Evolutionary conservation across 2,888 invertebrate species (phyloP).

Genomic region (Hipparchia sbordonii): DNA sequence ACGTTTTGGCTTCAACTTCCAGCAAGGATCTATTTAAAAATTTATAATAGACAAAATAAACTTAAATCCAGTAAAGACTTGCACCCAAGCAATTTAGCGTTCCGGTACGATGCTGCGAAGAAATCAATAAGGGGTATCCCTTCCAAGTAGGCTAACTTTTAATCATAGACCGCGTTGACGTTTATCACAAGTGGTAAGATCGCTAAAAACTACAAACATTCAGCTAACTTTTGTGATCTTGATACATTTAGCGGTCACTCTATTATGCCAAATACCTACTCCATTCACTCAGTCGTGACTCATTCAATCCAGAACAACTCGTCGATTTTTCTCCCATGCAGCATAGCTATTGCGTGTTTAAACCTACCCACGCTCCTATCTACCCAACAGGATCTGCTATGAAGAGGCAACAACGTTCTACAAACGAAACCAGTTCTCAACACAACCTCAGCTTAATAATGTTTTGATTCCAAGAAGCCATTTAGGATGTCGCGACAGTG

Average conservation of each 20-base stretch:
- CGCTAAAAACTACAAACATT: too few species aligned
- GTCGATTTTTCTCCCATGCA: conserved; percentile 17
- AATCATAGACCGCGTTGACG: too few species aligned
- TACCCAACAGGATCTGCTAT: conserved; percentile 32
- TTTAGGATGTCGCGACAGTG: conserved; percentile 24
- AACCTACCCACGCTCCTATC: conserved; percentile 15
- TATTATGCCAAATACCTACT: neutral
- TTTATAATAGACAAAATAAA: too few species aligned
- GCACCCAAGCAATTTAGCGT: too few species aligned
- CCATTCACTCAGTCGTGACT: conserved; percentile 27
- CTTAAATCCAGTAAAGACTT: too few species aligned
- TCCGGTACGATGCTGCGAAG: too few species aligned
- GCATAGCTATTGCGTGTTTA: conserved; percentile 27
- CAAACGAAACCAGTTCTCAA: conserved; percentile 40
- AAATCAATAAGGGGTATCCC: too few species aligned
- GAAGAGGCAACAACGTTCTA: conserved; percentile 33
- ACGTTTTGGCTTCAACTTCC: too few species aligned
- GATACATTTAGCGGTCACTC: conserved; percentile 35
- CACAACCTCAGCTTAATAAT: conserved; percentile 22
- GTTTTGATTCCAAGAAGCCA: conserved; percentile 38
- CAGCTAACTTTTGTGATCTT: conserved; percentile 22
- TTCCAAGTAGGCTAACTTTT: too few species aligned
- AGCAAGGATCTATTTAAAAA: too few species aligned
- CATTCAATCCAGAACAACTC: conserved; percentile 27
- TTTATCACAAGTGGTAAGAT: too few species aligned